phyloP scores from a whole-genome alignment of 2,888 invertebrate genomes.

The Yponomeuta malinellus region DNA sequence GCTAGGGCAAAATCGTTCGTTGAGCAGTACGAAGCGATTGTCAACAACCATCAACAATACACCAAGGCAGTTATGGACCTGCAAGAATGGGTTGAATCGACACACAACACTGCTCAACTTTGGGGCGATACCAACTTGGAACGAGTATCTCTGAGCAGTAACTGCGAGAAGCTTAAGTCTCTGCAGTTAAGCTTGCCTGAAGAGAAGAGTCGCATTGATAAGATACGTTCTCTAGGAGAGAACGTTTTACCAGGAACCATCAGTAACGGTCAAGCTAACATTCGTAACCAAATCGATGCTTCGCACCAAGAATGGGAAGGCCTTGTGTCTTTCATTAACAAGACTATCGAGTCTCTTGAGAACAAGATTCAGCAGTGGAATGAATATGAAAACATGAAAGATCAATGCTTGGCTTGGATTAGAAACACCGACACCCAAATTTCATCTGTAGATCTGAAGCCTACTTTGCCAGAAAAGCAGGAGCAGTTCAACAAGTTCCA shows the following conservation, averaged over 20 bases:
- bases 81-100: slow-evolving; percentile 91
- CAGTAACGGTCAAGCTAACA: slow-evolving; percentile 87
- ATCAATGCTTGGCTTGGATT: slow-evolving; percentile 90
- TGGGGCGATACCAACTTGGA: slow-evolving; percentile 92
- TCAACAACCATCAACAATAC: slow-evolving; percentile 92
- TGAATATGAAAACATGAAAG: slow-evolving; percentile 91
- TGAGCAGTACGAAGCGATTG: slow-evolving; percentile 90
- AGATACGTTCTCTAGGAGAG: slow-evolving; percentile 88
- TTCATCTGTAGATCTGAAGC: slow-evolving; percentile 90
- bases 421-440: slow-evolving; percentile 90
- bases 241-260: slow-evolving; percentile 92
- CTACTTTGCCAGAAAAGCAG: slow-evolving; percentile 88
- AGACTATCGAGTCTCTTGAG: slow-evolving; percentile 87
- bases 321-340: slow-evolving; percentile 83
- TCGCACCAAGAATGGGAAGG: slow-evolving; percentile 95
- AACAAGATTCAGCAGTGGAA: slow-evolving; percentile 92
- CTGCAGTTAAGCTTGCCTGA: slow-evolving; percentile 87
- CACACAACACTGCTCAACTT: slow-evolving; percentile 85
- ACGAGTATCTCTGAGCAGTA: slow-evolving; percentile 88
- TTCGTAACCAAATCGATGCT: slow-evolving; percentile 90
- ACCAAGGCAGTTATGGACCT: slow-evolving; percentile 90
- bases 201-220: slow-evolving; percentile 88
- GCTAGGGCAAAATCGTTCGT: slow-evolving; percentile 85
- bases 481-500: slow-evolving; percentile 88
- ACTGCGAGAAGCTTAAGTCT: slow-evolving; percentile 89